A percentile compares a stretch with the other conserved stretches of the same genome.
Conservation (phyloP, 2,797 vertebrate species). For the Apogon hyalosoma region DNA sequence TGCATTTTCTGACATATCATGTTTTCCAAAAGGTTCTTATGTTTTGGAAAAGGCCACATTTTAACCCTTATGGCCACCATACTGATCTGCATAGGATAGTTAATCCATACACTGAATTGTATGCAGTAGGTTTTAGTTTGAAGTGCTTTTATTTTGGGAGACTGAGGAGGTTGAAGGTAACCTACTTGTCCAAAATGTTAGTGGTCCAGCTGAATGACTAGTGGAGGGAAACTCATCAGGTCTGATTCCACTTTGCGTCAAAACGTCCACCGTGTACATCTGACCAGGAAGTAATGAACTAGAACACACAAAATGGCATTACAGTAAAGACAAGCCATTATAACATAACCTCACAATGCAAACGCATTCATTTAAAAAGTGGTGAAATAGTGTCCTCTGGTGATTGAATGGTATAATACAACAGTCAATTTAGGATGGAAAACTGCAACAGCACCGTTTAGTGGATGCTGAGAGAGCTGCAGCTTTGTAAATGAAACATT, state of each 20-base stretch:
- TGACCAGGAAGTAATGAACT: conserved; percentile 92
- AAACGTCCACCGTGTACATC: conserved; percentile 88
- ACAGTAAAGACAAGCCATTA: conserved; percentile 8
- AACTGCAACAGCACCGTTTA: conserved; percentile 26
- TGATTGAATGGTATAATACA: conserved; percentile 19
- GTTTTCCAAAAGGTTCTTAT: too few relatives aligned
- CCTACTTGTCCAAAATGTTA: conserved; percentile 94
- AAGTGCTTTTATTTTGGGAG: too few relatives aligned
- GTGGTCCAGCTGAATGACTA: conserved; percentile 88
- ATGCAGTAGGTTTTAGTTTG: too few relatives aligned
- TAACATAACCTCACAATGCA: not conserved
- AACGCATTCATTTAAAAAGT: not conserved
- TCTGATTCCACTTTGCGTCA: conserved; percentile 89
- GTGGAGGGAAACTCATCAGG: conserved; percentile 88
- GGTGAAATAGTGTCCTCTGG: conserved; percentile 36
- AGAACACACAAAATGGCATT: conserved; percentile 47
- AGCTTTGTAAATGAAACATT: not conserved
- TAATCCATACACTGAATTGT: too few relatives aligned
- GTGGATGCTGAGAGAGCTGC: conserved; percentile 37
- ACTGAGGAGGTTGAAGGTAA: conserved; percentile 23
- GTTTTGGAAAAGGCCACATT: too few relatives aligned
- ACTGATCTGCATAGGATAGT: too few relatives aligned
- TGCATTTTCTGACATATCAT: too few relatives aligned
- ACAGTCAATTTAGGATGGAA: not conserved
- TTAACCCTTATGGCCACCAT: too few relatives aligned